Percentiles rank a stretch among this genome's conserved stretches.
Evolutionary conservation across 1,140 invertebrate species (phyloP).

Genomic region (Aricia agestis): DNA sequence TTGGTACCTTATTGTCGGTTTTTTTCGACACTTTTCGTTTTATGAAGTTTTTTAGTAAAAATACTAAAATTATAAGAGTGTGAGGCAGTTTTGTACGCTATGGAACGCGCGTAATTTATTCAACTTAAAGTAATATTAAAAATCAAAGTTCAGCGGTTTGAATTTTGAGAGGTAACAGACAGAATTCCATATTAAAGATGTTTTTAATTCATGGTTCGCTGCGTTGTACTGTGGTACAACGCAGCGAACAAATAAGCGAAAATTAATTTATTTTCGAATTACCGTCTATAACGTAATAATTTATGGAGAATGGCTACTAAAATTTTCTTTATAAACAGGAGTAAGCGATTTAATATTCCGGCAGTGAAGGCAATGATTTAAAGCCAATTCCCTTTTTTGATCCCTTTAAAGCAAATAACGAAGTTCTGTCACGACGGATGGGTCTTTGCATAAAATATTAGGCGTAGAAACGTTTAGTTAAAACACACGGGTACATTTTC

Average conservation of each 20-base stretch:
- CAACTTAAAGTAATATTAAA: no score
- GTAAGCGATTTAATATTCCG: conserved; percentile 1
- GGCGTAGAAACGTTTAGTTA: not conserved
- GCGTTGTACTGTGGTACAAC: not conserved
- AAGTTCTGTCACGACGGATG: conserved; percentile 1
- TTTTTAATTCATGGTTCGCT: not conserved
- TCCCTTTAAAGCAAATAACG: conserved; percentile 12
- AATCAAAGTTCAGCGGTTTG: no score
- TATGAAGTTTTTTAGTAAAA: no score
- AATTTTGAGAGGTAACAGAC: no score
- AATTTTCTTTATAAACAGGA: not conserved
- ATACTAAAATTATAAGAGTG: no score
- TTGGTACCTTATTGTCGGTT: no score
- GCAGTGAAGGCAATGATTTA: conserved; percentile 6
- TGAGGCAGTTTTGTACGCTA: no score
- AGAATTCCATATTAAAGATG: no score
- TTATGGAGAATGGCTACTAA: not conserved
- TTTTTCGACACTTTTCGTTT: no score
- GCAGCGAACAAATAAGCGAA: not conserved
- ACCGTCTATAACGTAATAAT: not conserved
- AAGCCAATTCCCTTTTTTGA: conserved; percentile 11
- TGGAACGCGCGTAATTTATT: no score
- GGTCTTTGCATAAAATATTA: conserved; percentile 11
- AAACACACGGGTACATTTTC: not conserved
- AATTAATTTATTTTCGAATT: not conserved